Evolutionary conservation across 1,140 invertebrate species (phyloP).

Genomic region (Sinella curviseta): DNA sequence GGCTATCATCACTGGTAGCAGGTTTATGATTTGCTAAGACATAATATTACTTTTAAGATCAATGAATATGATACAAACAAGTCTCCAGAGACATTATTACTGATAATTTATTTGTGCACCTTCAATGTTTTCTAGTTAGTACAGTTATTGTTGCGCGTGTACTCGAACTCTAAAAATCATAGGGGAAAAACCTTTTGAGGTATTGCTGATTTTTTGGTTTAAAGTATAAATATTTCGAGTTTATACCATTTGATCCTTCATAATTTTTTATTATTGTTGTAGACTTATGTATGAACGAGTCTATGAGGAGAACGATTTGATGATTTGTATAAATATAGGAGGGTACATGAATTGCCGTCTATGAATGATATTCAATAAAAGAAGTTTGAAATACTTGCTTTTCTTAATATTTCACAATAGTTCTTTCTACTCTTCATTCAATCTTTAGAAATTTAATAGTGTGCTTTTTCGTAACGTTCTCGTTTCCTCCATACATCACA

Average conservation of each 20-base stretch:
- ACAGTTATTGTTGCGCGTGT: background rate
- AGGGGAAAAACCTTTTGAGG: background rate
- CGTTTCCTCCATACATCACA: no score
- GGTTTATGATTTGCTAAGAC: constrained; percentile 8
- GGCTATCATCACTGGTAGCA: background rate
- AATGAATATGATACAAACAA: background rate
- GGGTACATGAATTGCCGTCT: background rate
- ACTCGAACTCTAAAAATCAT: background rate
- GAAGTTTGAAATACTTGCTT: constrained; percentile 14
- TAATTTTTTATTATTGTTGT: constrained; percentile 15
- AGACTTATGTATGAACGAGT: background rate
- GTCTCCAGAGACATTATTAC: background rate
- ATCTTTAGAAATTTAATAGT: no score
- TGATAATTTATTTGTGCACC: constrained; percentile 20
- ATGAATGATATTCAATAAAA: constrained; percentile 18
- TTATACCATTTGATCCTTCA: constrained; percentile 16
- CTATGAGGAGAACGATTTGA: background rate
- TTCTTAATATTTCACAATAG: background rate
- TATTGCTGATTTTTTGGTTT: background rate
- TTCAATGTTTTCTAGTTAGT: background rate
- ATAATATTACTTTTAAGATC: background rate
- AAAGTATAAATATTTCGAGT: background rate
- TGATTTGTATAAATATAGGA: background rate
- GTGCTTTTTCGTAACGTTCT: no score
- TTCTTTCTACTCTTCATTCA: no score